These are phyloP conservation scores for Trachemys scripta DNA, from an alignment of 2,113 vertebrate genomes.

Conservation along the genomic window DNA sequence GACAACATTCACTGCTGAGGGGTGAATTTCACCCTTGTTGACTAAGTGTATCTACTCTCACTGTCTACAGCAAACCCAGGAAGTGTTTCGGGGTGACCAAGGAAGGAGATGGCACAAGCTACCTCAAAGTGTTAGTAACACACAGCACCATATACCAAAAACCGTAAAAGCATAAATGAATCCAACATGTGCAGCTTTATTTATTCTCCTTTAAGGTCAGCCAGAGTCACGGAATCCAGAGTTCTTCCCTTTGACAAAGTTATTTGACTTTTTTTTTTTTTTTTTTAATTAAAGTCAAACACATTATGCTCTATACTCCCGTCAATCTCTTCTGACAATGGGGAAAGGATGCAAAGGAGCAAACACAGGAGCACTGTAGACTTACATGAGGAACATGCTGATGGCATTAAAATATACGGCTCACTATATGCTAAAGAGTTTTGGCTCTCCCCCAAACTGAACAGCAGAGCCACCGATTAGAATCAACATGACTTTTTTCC, in stretches of 20 bases:
- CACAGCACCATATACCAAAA: neutral
- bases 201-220: neutral
- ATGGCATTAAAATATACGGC: neutral
- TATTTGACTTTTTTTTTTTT: neutral
- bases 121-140: neutral
- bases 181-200: neutral
- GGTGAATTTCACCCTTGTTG: neutral
- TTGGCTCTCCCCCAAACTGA: neutral
- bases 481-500: neutral
- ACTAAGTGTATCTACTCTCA: neutral
- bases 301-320: neutral
- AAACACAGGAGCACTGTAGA: neutral
- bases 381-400: neutral
- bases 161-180: neutral
- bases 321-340: neutral
- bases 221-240: neutral
- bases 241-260: neutral
- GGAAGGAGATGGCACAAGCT: neutral
- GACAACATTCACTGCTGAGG: neutral
- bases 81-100: neutral
- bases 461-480: neutral
- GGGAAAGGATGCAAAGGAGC: neutral
- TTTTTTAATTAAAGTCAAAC: neutral
- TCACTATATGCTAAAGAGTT: neutral
- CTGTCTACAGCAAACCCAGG: neutral